Conservation (phyloP, 2,888 invertebrate genomes). For the Dasypogon diadema region DNA sequence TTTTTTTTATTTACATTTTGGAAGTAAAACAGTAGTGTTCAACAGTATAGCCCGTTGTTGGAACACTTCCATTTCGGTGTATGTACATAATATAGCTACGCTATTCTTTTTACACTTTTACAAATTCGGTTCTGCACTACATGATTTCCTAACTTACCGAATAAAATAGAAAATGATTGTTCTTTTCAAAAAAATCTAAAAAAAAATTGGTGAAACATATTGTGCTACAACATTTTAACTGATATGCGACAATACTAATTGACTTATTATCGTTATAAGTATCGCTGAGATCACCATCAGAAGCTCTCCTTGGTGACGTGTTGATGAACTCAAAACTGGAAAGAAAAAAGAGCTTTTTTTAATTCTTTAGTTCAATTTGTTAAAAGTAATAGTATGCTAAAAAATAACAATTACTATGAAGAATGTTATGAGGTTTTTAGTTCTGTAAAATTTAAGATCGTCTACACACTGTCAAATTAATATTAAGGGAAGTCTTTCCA, state of each 20-base stretch:
- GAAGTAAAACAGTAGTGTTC: constrained; percentile 23
- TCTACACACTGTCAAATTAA: too few relatives aligned
- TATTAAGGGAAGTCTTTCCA: too few relatives aligned
- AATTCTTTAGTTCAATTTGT: too few relatives aligned
- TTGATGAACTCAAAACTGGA: constrained; percentile 58
- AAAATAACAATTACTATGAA: too few relatives aligned
- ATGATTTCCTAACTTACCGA: constrained; percentile 16
- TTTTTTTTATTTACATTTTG: constrained; percentile 32
- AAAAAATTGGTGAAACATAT: not conserved
- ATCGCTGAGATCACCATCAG: constrained; percentile 52
- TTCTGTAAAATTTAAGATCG: too few relatives aligned
- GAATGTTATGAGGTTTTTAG: too few relatives aligned
- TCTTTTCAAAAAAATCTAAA: constrained; percentile 38
- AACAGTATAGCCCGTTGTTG: not conserved
- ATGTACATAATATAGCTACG: constrained; percentile 15
- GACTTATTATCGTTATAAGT: constrained; percentile 43
- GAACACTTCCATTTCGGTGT: constrained; percentile 2
- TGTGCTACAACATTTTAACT: constrained; percentile 41
- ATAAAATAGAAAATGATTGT: constrained; percentile 53
- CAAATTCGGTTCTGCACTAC: constrained; percentile 21
- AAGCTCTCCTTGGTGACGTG: constrained; percentile 50
- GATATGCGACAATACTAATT: constrained; percentile 36
- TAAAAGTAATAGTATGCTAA: too few relatives aligned
- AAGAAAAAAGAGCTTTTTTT: too few relatives aligned
- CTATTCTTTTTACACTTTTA: constrained; percentile 29